Base-by-base conservation (phyloP, 1,140 invertebrate species). In the Monomorium pharaonis region DNA sequence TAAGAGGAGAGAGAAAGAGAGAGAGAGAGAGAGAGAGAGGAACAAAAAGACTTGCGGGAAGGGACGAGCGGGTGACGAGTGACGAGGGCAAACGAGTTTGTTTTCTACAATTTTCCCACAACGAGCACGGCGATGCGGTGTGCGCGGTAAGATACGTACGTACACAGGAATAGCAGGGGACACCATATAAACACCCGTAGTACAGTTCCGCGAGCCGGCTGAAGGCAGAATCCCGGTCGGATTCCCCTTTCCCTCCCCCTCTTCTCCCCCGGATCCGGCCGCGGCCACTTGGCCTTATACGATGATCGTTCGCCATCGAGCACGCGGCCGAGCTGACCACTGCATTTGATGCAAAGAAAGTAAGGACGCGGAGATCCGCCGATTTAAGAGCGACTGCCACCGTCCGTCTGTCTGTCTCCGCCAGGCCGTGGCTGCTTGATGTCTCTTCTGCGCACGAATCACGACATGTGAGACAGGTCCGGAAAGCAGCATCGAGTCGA, bases 81-180 rank as follows among this genome's bases (percentile, higher is more conserved):
- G 83, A 83, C 87, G 89, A 89, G 90, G 91, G 86, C 81, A 92
- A 94, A 94, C 93, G 92, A 94, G 94, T 94, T 94, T 94, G 93
- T 94, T 94, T 94, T 94, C 94, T 93, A 94, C 93, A 85, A 92
- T 94, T 94, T 94, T 94, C 93, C 93, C 94, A 93, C 93, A 94
- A 92, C 92, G 88, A 92, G 91, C 92, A 94, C 92, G 92, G 91
- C 91, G 90, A 92, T 91, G 88, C 12, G 30, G 51, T 80, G 87
- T 67, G 91, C 90, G 89, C 81, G 88, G 92, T 91, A 89, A 92
- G 91, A 91, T 92, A 91, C 87, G 62, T 90, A 91, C 87, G 84
- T 92, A 92, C 90, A 89, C 90, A n/a, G 92, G 89, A 91, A 92
- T 91, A 89, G 90, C 90, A 92, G 90, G 92, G 91, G 94, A 94